Evolutionary conservation across 2,113 vertebrate genomes (phyloP).

Genomic region (Malurus alboscapulatus): DNA sequence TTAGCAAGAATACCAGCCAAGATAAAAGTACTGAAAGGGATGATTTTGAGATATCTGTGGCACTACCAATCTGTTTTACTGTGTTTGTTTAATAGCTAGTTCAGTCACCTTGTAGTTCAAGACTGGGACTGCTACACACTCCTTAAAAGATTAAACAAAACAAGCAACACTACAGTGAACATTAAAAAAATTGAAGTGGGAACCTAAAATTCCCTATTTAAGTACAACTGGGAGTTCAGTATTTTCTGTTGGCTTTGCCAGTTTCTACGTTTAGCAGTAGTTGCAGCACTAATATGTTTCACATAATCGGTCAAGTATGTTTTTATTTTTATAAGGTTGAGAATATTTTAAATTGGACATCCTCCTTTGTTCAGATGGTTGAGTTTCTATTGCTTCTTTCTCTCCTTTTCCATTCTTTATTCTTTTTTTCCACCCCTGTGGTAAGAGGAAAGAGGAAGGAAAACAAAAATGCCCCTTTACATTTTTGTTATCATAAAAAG

Average conservation of each 20-base stretch:
- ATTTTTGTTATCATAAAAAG: background rate
- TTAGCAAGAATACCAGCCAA: background rate
- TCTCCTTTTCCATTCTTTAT: background rate
- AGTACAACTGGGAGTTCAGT: background rate
- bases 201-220: background rate
- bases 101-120: background rate
- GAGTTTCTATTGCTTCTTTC: background rate
- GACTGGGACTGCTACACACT: background rate
- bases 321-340: background rate
- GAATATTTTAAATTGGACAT: background rate
- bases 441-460: background rate
- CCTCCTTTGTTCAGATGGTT: background rate
- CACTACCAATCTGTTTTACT: background rate
- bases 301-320: background rate
- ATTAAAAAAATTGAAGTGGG: background rate
- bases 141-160: background rate
- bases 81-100: background rate
- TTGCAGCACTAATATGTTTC: background rate
- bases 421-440: rapidly evolving
- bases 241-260: background rate
- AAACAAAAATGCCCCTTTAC: rapidly evolving
- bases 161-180: background rate
- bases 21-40: background rate
- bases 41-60: background rate
- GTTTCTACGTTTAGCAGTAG: background rate